Evolutionary conservation across 2,113 vertebrate species (phyloP), one percentile per base, ranked within the genome.

Genomic region (Grammomys dolichurus): DNA sequence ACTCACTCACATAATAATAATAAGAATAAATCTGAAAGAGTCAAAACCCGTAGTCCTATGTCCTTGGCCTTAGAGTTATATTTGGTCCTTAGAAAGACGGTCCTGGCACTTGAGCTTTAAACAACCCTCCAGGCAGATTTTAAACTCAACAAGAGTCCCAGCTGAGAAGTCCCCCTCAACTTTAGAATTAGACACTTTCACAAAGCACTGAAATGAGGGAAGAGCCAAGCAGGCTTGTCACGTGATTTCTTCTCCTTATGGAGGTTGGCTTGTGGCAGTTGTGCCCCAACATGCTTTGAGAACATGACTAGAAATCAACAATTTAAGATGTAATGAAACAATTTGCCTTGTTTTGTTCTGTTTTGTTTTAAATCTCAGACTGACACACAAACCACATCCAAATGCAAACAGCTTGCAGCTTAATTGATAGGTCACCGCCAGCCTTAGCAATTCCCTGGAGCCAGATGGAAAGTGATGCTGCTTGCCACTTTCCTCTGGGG

Each of bases 351-450:
- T 96, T 87, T 51, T 75, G 56, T 14, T 73, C n/a, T 78, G 60
- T n/a, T 89, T 94, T 92, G 69, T 70, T 93, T 97, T 88, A 87
- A 97, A 93, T 56, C 86, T 84, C 89, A 84, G 76, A 84, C 86
- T 84, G 43, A 70, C 91, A 46, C 76, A 92, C 26, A 89, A 92
- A 87, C 84, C 90, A 93, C 36, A 93, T 91, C 60, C 36, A 72
- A 91, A n/a, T 76, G 69, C 86, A 97, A 95, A 93, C 88, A 80
- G 91, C 78, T 87, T 93, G 22, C 16, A 51, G 91, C 46, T 43
- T 91, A 87, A 94, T 88, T 84, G 89, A 20, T 93, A 93, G 81
- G 46, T 93, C 40, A 12, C 69, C 22, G 0, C 16, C 26, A 94
- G 67, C 86, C 56, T 54, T 60, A 63, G 40, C 13, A 46, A 40